These are phyloP conservation scores for Cichlasoma orientale DNA, from an alignment of 2,797 vertebrate genomes.

Conservation along the genomic window DNA sequence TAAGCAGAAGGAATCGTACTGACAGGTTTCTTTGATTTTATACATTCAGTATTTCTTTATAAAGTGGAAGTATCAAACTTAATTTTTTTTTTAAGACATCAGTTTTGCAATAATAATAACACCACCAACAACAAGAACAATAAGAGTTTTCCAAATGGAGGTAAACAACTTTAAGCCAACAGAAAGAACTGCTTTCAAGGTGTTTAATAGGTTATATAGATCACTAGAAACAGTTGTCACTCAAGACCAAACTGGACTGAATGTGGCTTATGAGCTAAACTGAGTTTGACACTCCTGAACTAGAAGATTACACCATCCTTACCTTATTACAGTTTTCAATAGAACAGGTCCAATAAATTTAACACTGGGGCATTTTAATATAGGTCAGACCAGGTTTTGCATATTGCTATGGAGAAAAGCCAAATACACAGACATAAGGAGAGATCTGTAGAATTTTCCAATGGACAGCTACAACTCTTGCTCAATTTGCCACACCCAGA, in stretches of 20 bases:
- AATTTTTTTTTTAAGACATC: not conserved
- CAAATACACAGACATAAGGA: constrained; percentile 34
- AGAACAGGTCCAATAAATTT: constrained; percentile 12
- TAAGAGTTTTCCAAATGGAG: not conserved
- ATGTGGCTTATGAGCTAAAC: not conserved
- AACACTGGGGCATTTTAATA: constrained; percentile 15
- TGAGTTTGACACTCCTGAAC: not conserved
- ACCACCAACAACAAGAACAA: not conserved
- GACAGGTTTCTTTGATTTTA: not conserved
- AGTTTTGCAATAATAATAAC: not conserved
- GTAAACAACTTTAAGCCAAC: not conserved
- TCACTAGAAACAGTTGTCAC: not conserved
- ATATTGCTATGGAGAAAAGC: constrained; percentile 56
- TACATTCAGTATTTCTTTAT: not conserved
- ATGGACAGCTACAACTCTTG: constrained; percentile 49
- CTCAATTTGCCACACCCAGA: constrained; percentile 70
- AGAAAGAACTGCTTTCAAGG: not conserved
- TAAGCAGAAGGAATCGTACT: not conserved
- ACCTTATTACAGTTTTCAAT: not conserved
- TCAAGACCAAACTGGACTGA: not conserved
- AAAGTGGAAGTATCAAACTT: too few relatives aligned
- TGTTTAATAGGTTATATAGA: not conserved
- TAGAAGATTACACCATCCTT: not conserved
- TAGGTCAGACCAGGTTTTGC: constrained; percentile 43
- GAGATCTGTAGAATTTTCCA: constrained; percentile 60